Base-by-base conservation (phyloP, 2,113 vertebrate species). In the Plectropomus leopardus region DNA sequence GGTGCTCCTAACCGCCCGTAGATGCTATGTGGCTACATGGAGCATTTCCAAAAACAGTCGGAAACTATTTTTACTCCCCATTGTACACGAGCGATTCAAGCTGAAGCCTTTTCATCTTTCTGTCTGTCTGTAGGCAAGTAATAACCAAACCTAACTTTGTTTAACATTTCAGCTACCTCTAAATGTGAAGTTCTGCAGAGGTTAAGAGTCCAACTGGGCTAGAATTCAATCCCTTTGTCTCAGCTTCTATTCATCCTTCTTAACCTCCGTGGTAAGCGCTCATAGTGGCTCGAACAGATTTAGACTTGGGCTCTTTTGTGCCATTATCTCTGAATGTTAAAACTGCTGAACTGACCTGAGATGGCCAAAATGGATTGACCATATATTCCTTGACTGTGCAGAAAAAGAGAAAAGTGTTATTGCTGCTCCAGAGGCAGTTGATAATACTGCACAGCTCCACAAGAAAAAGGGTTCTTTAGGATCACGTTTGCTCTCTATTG, bases 61-160 rank as follows among this genome's bases (percentile, higher is more conserved):
- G 64, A 68, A 70, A 61, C 50, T 78, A 67, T 85, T 76, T 83
- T 71, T 80, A 73, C 63, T 42, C 32, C 36, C 23, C 11, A 54
- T 45, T 72, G 51, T 60, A 47, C 1, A 5, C 60, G 63, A 78
- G 54, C 36, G 42, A 55, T 73, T 16, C 26, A 67, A 51, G 51
- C 45, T 63, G 60, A 48, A 76, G 47, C n/a, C 34, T 15, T 70
- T 72, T 21, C 69, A 53, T 61, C 28, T 45, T 45, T 26, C 36
- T 59, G 54, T 28, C 58, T 50, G 47, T 83, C 71, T 79, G 42
- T 28, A 7, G 79, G 76, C 30, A 44, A 76, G 51, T 30, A 53
- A 76, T 54, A 76, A 64, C 58, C n/a, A 54, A 77, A 73, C 26
- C 34, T 76, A 85, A 72, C 50, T 54, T 72, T 53, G 28, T 53